Conservation (phyloP, 2,888 invertebrate genomes). For the Hirtodrosophila cameraria region DNA sequence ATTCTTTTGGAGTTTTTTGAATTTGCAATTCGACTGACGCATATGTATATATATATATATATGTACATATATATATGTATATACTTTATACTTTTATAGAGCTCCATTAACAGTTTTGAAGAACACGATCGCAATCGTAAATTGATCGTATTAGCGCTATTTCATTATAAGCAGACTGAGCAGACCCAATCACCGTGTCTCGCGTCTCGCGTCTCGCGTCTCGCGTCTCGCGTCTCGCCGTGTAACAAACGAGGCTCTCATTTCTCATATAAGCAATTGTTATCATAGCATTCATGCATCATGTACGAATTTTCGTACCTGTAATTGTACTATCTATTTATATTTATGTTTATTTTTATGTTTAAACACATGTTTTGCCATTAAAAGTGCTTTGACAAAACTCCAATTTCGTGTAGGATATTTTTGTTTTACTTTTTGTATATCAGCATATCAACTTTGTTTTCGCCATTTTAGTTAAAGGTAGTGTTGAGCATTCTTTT, state of each 20-base stretch:
- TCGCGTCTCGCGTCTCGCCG: constrained; percentile 44
- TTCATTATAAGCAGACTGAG: constrained; percentile 11
- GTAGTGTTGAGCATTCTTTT: too few species aligned
- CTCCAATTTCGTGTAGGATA: constrained; percentile 34
- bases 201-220: constrained; percentile 44
- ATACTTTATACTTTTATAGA: constrained; percentile 1
- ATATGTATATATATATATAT: constrained; percentile 2
- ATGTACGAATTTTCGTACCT: constrained; percentile 18
- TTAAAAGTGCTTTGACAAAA: constrained; percentile 34
- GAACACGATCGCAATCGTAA: constrained; percentile 38
- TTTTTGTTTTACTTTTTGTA: too few species aligned
- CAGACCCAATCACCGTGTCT: constrained; percentile 31
- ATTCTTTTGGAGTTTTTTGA: constrained; percentile 15
- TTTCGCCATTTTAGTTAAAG: too few species aligned
- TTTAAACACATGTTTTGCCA: constrained; percentile 40
- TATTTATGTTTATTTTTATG: constrained; percentile 2
- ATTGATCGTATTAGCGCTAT: constrained; percentile 27
- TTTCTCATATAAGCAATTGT: constrained; percentile 39
- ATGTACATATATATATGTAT: background rate
- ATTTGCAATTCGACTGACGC: constrained; percentile 9
- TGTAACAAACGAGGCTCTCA: constrained; percentile 23
- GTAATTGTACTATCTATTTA: constrained; percentile 18
- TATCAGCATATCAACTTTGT: too few species aligned
- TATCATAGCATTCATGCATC: constrained; percentile 51
- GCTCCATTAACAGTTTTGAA: constrained; percentile 37